Percentiles rank a stretch among this genome's conserved stretches.
Evolutionary conservation across 2,113 vertebrate genomes (phyloP).

Genomic region (Nibea albiflora): DNA sequence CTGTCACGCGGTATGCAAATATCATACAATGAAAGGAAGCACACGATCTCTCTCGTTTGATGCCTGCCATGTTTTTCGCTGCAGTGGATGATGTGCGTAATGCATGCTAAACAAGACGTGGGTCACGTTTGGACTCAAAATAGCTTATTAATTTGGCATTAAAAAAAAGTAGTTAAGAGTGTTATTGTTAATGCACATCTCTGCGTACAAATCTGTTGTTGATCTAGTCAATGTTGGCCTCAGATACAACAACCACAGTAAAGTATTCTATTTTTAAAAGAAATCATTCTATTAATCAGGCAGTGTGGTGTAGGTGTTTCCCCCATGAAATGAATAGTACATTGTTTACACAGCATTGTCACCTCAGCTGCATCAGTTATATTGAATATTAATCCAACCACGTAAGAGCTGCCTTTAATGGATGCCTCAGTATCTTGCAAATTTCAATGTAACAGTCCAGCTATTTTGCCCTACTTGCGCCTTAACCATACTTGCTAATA

Average conservation of each 20-base stretch:
- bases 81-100: slow-evolving; percentile 33
- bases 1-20: slow-evolving; percentile 69
- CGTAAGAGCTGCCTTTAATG: not conserved
- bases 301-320: not conserved
- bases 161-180: not conserved
- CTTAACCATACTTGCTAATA: not conserved
- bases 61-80: slow-evolving; percentile 50
- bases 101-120: slow-evolving; percentile 22
- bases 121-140: slow-evolving; percentile 33
- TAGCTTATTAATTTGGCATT: not conserved
- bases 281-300: not conserved
- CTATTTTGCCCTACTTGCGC: not conserved
- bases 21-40: slow-evolving; percentile 58
- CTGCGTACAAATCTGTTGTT: not conserved
- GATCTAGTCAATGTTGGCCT: not conserved
- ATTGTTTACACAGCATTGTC: not conserved
- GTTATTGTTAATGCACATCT: not conserved
- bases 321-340: not conserved
- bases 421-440: not conserved
- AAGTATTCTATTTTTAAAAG: not conserved
- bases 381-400: not conserved
- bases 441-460: not conserved
- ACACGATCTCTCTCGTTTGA: slow-evolving; percentile 50
- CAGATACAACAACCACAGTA: not conserved
- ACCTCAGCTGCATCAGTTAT: not conserved